Base-by-base conservation (phyloP, 1,140 invertebrate genomes). In the Ctenoplectra terminalis region DNA sequence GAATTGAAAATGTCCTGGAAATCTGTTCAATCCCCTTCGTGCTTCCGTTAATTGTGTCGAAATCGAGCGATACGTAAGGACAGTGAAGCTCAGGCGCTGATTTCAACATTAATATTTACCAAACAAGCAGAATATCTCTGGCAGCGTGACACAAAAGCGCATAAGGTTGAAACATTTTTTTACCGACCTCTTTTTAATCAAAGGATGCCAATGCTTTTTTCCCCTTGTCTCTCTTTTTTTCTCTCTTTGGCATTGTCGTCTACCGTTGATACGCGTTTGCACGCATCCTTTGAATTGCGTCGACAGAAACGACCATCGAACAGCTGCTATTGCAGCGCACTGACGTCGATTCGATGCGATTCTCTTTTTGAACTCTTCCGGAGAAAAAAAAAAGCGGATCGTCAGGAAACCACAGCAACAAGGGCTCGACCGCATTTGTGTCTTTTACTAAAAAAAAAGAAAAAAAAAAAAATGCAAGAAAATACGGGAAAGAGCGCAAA, bases 251-350 rank as follows among this genome's bases (percentile, higher is more conserved):
- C 43, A 76, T 76, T 58, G 74, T 77, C 43, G 66, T 71, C n/a
- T 31, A 46, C 40, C 66, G 77, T 63, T 72, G 67, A 52, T 72
- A 72, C 77, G 43, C 67, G 77, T 79, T 72, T 72, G 56, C 69
- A 79, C 77, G 69, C 77, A 61, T 79, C 69, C 77, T 79, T 79
- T 79, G 77, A 72, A 72, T 72, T 46, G 69, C 46, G 17, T 46
- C 77, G 80, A 66, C 60, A 70, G 71, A 80, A 82, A 70, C 83
- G 80, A 85, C 83, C 81, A 84, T 85, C 80, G 83, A 86, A 86
- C 84, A 80, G 70, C 63, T 46, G 71, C 71, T 79, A 85, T 82
- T 83, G 74, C 56, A 61, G 61, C 23, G 58, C 72, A 63, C 61
- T 77, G 83, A 82, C 84, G 83, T 75, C 80, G 54, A 70, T 71